Conservation (phyloP, 2,888 invertebrate genomes). For the Chrysolina oricalcia region DNA sequence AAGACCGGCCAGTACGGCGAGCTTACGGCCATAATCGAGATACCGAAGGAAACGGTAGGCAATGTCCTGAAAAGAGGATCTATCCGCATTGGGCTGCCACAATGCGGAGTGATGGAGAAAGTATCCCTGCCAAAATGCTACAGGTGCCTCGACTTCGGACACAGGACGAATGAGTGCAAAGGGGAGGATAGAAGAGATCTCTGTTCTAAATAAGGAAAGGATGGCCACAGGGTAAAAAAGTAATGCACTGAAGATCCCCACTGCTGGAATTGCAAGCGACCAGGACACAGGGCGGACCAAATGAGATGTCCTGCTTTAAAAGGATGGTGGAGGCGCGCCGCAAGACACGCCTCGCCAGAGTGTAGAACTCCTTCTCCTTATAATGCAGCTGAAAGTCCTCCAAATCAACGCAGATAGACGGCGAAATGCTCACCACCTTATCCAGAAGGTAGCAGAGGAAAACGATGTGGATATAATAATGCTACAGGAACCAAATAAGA, state of each 20-base stretch:
- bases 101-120: not conserved
- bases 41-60: too few species aligned
- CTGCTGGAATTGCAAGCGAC: not conserved
- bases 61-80: too few species aligned
- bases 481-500: not conserved
- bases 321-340: too few species aligned
- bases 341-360: too few species aligned
- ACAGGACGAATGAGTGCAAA: not conserved
- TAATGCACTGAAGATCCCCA: not conserved
- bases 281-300: not conserved
- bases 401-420: conserved; percentile 16
- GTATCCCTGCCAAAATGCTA: not conserved
- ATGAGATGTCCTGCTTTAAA: not conserved
- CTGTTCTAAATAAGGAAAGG: too few species aligned
- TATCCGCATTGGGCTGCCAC: not conserved
- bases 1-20: too few species aligned
- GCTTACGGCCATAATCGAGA: too few species aligned
- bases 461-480: not conserved
- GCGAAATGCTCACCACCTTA: not conserved
- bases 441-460: not conserved
- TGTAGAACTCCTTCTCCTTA: not conserved
- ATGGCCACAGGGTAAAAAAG: not conserved
- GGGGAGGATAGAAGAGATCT: too few species aligned
- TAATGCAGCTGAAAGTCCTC: not conserved
- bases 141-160: not conserved